phyloP scores from a whole-genome alignment of 2,888 invertebrate genomes.

The Torymus texanus region DNA sequence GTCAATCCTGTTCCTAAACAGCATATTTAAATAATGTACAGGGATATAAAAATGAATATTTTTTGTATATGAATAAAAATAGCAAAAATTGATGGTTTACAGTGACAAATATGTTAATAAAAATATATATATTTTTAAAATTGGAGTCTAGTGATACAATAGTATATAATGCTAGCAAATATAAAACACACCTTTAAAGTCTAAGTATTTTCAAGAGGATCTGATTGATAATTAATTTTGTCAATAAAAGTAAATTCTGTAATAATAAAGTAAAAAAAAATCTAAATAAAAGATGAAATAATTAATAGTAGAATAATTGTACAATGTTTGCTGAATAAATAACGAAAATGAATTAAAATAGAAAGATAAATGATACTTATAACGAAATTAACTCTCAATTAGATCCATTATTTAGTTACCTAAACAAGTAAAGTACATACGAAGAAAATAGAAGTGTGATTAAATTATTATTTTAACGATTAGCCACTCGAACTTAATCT shows the following conservation, averaged over 20 bases:
- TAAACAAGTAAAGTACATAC: slow-evolving; percentile 13
- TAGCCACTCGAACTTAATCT: slow-evolving; percentile 18
- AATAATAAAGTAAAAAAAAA: slow-evolving; percentile 21
- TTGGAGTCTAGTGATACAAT: slow-evolving; percentile 35
- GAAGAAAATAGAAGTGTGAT: slow-evolving; percentile 12
- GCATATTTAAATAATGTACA: slow-evolving; percentile 49
- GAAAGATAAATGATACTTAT: slow-evolving; percentile 22
- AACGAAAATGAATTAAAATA: slow-evolving; percentile 38
- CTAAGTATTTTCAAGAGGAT: slow-evolving; percentile 26
- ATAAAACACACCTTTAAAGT: slow-evolving; percentile 18
- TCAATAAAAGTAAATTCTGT: slow-evolving; percentile 18
- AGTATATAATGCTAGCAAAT: slow-evolving; percentile 26
- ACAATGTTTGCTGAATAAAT: slow-evolving; percentile 31
- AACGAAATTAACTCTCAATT: slow-evolving; percentile 18
- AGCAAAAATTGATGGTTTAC: slow-evolving; percentile 38
- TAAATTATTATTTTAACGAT: slow-evolving; percentile 25
- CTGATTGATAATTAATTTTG: slow-evolving; percentile 31
- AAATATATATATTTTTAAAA: slow-evolving; percentile 50
- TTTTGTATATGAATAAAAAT: slow-evolving; percentile 48
- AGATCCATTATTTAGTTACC: slow-evolving; percentile 24
- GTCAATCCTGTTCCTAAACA: slow-evolving; percentile 52
- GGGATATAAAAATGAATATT: slow-evolving; percentile 48
- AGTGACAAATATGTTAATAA: slow-evolving; percentile 39
- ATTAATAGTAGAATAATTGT: slow-evolving; percentile 28
- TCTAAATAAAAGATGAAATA: slow-evolving; percentile 4